Conservation (phyloP, 1,140 invertebrate species). For the Meteorus sp. region DNA sequence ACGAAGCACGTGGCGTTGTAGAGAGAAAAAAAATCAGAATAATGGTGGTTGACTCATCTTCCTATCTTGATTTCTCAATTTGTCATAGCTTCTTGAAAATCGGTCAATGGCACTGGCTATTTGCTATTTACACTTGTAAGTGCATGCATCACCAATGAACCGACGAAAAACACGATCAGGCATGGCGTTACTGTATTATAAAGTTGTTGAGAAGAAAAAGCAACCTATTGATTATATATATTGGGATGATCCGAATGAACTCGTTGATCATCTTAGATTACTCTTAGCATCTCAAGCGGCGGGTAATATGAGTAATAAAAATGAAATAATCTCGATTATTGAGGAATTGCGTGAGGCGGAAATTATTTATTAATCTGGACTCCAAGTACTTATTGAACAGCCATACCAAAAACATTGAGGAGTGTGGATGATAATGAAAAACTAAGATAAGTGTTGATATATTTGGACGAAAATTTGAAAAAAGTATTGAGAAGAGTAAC, state of each 20-base stretch:
- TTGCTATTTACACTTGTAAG: no score
- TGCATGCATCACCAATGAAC: no score
- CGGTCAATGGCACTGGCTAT: no score
- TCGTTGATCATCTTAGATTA: background rate
- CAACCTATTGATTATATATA: constrained; percentile 9
- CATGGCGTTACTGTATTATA: background rate
- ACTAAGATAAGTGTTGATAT: constrained; percentile 23
- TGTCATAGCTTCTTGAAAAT: no score
- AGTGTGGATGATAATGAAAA: background rate
- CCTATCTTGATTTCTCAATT: no score
- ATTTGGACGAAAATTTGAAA: constrained; percentile 20
- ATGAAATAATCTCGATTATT: constrained; percentile 16
- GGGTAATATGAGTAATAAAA: constrained; percentile 1
- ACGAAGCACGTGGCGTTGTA: no score
- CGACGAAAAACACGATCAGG: background rate
- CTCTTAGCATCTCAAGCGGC: constrained; percentile 8
- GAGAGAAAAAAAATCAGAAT: no score
- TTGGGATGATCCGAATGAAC: constrained; percentile 11
- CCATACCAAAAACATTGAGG: background rate
- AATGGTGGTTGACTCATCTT: no score
- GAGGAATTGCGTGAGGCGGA: constrained; percentile 11
- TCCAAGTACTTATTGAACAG: background rate
- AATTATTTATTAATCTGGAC: constrained; percentile 10
- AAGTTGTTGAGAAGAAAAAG: background rate
- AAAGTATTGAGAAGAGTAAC: background rate